Evolutionary conservation across 2,888 invertebrate species (phyloP), one percentile per base, ranked within the genome.

Genomic region (Lagria hirta): DNA sequence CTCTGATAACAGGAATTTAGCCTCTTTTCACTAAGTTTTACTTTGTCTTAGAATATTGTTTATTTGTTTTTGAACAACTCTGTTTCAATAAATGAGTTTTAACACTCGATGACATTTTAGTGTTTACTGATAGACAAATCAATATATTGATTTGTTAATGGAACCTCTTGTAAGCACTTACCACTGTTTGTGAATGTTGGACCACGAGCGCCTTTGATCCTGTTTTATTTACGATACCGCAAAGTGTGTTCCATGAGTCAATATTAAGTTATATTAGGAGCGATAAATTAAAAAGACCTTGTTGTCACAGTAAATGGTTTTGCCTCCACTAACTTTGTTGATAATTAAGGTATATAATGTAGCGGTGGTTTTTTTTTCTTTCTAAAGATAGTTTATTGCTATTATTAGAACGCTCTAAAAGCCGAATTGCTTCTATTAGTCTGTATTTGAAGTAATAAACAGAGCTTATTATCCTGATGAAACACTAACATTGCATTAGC

Each of bases 141-240:
- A 43, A 49, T 51, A 51, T 57, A 59, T 62, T 57, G 60, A 59
- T 60, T 58, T 55, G 50, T 54, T 62, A 61, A 61, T 62, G 60
- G 58, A 60, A 38, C 41, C 54, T 52, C 50, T 54, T 53, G 27
- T 42, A 59, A 57, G 59, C 62, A 58, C 58, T 61, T 62, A 59
- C 51, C 52, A 43, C 50, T 57, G 57, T 55, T 57, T 57, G 54
- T 53, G 52, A 54, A 48, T 48, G 47, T 43, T 44, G 51, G 43
- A 48, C 47, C 49, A 52, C 49, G 52, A 49, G 45, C 41, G 34
- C 53, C 57, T 60, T 57, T 62, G 61, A 62, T 63, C 61, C 61
- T 51, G 51, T 51, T 57, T 61, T 60, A 61, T 63, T 62, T 63
- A 61, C 55, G 57, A 56, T 54, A 49, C 55, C 49, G 54, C 56